These are phyloP conservation scores for Toxotes lorentzi DNA, from an alignment of 2,797 vertebrate genomes.

Conservation along the genomic window DNA sequence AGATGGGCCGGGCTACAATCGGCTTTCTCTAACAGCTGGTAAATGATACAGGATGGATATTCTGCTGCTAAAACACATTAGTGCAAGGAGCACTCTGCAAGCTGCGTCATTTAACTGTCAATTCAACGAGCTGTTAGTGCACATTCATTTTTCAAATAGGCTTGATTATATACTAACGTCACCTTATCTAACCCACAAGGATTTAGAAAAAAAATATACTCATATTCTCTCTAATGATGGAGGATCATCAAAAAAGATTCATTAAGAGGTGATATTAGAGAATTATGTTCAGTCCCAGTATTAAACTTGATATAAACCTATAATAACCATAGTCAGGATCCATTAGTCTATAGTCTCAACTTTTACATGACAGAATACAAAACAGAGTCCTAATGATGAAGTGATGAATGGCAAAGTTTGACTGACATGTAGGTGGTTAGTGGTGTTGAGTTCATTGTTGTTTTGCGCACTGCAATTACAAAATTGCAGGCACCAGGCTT, in stretches of 20 bases:
- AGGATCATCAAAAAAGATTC: not conserved
- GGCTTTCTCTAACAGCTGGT: conserved; percentile 62
- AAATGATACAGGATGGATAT: conserved; percentile 42
- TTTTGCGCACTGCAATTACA: not conserved
- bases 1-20: conserved; percentile 66
- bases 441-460: not conserved
- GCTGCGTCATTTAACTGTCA: not conserved
- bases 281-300: conserved; percentile 3
- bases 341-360: conserved; percentile 6
- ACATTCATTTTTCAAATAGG: not conserved
- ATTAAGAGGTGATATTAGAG: not conserved
- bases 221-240: not conserved
- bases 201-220: not conserved
- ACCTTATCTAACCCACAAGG: not conserved
- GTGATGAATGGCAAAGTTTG: not conserved
- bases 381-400: not conserved
- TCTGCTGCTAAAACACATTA: conserved; percentile 29
- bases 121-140: not conserved
- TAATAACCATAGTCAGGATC: conserved; percentile 18
- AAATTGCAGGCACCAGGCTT: not conserved
- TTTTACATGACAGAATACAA: not conserved
- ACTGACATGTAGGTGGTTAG: not conserved
- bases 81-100: conserved; percentile 14
- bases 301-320: not conserved
- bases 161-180: not conserved